Evolutionary conservation across 2,113 vertebrate species (phyloP), one percentile per base, ranked within the genome.

Genomic region (Grantiella picta): DNA sequence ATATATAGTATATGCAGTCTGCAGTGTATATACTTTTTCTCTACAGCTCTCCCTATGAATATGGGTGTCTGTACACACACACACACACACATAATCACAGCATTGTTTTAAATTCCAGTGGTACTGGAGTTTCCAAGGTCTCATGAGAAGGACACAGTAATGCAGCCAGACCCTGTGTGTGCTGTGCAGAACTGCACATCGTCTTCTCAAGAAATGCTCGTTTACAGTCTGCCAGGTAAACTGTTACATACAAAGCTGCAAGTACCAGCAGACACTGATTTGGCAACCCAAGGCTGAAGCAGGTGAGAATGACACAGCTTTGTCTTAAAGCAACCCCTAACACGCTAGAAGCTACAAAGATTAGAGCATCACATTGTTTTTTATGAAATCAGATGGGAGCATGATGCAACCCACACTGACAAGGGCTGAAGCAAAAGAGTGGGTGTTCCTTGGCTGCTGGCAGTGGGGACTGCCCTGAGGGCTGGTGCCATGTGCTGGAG

Each of bases 401-500:
- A 49, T 49, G 56, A 36, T 31, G 61, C 14, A 81, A 42, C 56
- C 10, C 40, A n/a, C 60, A 40, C 2, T 27, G 64, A 49, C 12
- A 50, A 56, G 20, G 64, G 21, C 60, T 83, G 70, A 86, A 72
- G 78, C 69, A 53, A 36, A 76, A 35, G 17, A 15, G 27, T 77
- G 50, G 42, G 38, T 2, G 16, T 61, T 69, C 7, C 4, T 23
- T 66, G 60, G n/a, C 44, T 79, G 1, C 71, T 36, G 68, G 28
- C 59, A 53, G 15, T 24, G 38, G 31, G 66, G 29, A 17, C 31
- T 53, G 53, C 27, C 11, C n/a, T 0, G 10, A 20, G 10, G 60
- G 24, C 35, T 1, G 2, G 33, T 54, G 52, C 0, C 0, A 3
- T 15, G 27, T 29, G 27, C 44, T 93, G 72, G 27, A 92, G 59